Conservation (phyloP, 2,888 invertebrate genomes). For the Arctia plantaginis region DNA sequence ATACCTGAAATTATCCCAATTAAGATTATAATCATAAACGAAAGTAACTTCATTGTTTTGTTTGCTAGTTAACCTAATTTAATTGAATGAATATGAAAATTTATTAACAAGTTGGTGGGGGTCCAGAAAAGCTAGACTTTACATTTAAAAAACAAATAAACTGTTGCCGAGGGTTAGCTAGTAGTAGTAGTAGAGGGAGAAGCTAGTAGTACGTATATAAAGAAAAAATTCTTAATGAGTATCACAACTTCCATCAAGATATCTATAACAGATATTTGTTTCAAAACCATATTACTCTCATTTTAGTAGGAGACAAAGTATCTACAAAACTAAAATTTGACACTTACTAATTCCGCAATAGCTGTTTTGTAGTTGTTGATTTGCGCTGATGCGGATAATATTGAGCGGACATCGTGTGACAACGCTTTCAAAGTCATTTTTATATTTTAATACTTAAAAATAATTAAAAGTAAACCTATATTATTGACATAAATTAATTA, state of each 20-base stretch:
- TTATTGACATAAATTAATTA: neutral
- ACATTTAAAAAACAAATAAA: too few relatives aligned
- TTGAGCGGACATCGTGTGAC: constrained; percentile 77
- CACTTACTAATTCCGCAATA: constrained; percentile 88
- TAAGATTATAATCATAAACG: too few relatives aligned
- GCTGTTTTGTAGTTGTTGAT: constrained; percentile 86
- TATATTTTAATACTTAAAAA: constrained; percentile 23
- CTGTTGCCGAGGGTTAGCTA: too few relatives aligned
- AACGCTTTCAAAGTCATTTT: constrained; percentile 68
- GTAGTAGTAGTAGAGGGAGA: too few relatives aligned
- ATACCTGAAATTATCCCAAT: constrained; percentile 77
- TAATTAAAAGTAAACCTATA: neutral
- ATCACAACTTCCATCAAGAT: neutral
- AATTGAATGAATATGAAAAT: too few relatives aligned
- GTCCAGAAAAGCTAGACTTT: too few relatives aligned
- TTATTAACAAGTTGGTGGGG: too few relatives aligned
- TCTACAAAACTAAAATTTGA: neutral
- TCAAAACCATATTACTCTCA: too few relatives aligned
- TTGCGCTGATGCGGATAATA: constrained; percentile 86
- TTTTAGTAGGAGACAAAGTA: neutral
- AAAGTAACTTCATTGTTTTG: too few relatives aligned
- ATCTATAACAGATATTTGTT: neutral
- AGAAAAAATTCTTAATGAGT: neutral
- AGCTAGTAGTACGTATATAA: neutral
- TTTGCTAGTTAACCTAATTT: too few relatives aligned